Percentiles rank a stretch among this genome's conserved stretches.
Conservation (phyloP, 1,140 invertebrate species). For the Polypedilum vanderplanki region DNA sequence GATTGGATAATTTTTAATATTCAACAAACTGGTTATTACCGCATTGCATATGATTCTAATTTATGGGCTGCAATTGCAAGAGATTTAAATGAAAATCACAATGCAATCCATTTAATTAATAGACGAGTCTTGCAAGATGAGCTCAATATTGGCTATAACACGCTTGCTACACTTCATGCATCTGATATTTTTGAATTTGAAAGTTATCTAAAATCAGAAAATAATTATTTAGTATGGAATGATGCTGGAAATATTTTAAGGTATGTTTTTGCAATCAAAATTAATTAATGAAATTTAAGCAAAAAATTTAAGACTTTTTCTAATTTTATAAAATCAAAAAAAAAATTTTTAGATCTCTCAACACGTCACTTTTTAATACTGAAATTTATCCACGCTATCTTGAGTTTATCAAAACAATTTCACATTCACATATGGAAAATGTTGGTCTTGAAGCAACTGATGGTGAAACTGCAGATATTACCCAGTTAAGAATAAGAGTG, state of each 20-base stretch:
- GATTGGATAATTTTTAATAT: slow-evolving; percentile 50
- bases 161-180: background rate
- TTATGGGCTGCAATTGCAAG: slow-evolving; percentile 47
- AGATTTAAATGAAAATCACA: slow-evolving; percentile 41
- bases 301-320: no score
- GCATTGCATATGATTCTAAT: slow-evolving; percentile 48
- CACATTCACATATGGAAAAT: background rate
- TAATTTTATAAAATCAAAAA: no score
- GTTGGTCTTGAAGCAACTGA: background rate
- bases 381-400: background rate
- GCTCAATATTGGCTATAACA: background rate
- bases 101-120: slow-evolving; percentile 54
- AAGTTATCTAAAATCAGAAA: background rate
- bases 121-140: slow-evolving; percentile 41
- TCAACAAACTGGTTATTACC: slow-evolving; percentile 51
- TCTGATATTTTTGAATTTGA: background rate
- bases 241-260: background rate
- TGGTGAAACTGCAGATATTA: background rate
- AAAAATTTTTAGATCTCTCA: background rate
- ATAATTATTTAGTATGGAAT: background rate
- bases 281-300: no score
- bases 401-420: background rate
- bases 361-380: background rate
- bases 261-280: no score
- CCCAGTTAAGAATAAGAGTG: background rate